Evolutionary conservation across 2,888 invertebrate genomes (phyloP).

Genomic region (Trichopria drosophilae): DNA sequence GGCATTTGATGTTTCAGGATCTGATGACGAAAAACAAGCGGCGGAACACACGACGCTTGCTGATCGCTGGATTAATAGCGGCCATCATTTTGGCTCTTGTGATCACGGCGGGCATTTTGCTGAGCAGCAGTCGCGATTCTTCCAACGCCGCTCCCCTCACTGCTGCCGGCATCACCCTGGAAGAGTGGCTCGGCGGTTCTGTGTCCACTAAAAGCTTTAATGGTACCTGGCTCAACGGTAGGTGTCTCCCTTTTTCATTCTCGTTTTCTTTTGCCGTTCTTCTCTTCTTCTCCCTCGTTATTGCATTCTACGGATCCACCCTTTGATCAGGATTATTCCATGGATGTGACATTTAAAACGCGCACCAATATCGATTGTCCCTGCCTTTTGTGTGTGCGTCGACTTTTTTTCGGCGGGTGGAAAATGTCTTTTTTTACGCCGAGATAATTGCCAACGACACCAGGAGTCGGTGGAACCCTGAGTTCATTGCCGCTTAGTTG

Average conservation of each 20-base stretch:
- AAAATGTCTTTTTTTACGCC: too few species aligned
- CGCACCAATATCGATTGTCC: too few species aligned
- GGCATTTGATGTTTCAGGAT: constrained; percentile 36
- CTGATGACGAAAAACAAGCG: constrained; percentile 55
- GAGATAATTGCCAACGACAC: too few species aligned
- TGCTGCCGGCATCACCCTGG: constrained; percentile 63
- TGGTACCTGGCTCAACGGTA: constrained; percentile 81
- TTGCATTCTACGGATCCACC: not conserved
- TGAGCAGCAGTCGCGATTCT: constrained; percentile 55
- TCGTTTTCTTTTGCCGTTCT: constrained; percentile 1
- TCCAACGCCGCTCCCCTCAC: constrained; percentile 43
- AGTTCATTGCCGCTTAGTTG: too few species aligned
- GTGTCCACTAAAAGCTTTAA: constrained; percentile 73
- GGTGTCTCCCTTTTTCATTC: constrained; percentile 35
- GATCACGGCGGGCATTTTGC: constrained; percentile 64
- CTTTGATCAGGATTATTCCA: too few species aligned
- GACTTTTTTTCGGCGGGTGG: too few species aligned
- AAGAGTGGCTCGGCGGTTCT: constrained; percentile 72
- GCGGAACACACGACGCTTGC: constrained; percentile 52
- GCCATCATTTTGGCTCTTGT: constrained; percentile 65
- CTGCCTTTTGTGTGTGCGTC: too few species aligned
- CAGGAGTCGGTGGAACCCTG: too few species aligned
- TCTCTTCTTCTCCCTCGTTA: not conserved
- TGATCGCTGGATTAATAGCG: constrained; percentile 60
- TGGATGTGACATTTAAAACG: too few species aligned